A percentile compares a stretch with the other conserved stretches of the same genome.
phyloP scores from a whole-genome alignment of 2,888 invertebrate genomes.

The Leucophenga maculata region DNA sequence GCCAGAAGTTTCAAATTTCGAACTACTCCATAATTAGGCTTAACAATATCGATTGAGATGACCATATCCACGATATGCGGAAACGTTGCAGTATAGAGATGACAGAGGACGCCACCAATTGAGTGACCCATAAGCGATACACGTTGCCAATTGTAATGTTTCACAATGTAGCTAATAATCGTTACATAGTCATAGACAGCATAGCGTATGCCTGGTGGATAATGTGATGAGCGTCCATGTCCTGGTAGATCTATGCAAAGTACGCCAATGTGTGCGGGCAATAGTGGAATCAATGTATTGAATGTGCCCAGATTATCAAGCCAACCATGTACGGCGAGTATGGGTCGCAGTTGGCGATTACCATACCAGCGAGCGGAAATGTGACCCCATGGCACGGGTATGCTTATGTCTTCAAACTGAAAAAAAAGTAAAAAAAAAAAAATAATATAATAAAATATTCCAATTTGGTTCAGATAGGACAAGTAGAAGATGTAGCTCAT shows the following conservation, averaged over 20 bases:
- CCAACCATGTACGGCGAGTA: constrained; percentile 83
- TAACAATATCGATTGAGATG: constrained; percentile 53
- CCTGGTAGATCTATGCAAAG: constrained; percentile 80
- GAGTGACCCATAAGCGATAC: constrained; percentile 80
- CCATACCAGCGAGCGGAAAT: constrained; percentile 82
- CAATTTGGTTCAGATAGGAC: too few species aligned
- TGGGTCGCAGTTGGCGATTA: constrained; percentile 75
- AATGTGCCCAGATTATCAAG: constrained; percentile 80
- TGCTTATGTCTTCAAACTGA: constrained; percentile 75
- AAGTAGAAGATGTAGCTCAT: too few species aligned
- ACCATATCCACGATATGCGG: constrained; percentile 63
- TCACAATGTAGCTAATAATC: constrained; percentile 74
- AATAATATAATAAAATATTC: too few species aligned
- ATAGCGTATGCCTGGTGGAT: constrained; percentile 75
- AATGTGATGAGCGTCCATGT: constrained; percentile 79
- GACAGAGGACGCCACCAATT: constrained; percentile 76
- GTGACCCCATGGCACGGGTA: constrained; percentile 79
- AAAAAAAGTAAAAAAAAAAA: too few species aligned
- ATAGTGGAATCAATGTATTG: constrained; percentile 77
- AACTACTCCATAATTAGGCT: constrained; percentile 33
- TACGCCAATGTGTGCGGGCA: constrained; percentile 73
- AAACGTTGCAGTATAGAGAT: constrained; percentile 76
- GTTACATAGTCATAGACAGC: constrained; percentile 66
- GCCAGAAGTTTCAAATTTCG: not conserved
- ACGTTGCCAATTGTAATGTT: constrained; percentile 79